Conservation (phyloP, 2,888 invertebrate species). For the Leptogaster cylindrica region DNA sequence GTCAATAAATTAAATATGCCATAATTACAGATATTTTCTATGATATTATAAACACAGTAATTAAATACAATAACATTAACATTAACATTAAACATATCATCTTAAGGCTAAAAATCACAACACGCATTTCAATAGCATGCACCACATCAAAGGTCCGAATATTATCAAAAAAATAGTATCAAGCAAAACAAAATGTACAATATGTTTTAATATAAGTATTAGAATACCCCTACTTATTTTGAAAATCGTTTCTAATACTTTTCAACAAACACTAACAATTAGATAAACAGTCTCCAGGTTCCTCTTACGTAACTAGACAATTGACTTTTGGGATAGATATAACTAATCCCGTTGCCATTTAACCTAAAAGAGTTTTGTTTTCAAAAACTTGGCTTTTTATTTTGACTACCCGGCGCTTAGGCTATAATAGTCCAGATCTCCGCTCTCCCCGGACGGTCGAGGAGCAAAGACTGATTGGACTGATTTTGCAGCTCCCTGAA, state of each 20-base stretch:
- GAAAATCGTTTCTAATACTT: no score
- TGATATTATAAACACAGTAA: conserved; percentile 18
- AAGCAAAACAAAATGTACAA: neutral
- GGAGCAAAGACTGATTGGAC: conserved; percentile 71
- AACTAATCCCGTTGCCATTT: conserved; percentile 33
- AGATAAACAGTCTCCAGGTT: conserved; percentile 47
- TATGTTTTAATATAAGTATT: no score
- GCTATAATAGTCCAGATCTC: conserved; percentile 39
- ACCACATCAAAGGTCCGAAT: conserved; percentile 6
- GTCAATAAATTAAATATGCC: conserved; percentile 19
- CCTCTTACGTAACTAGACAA: conserved; percentile 36
- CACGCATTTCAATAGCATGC: conserved; percentile 16
- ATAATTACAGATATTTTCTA: conserved; percentile 7
- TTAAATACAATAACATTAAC: conserved; percentile 11
- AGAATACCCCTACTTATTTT: no score
- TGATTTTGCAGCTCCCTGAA: conserved; percentile 76
- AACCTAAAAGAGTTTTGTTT: conserved; percentile 1
- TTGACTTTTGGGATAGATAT: conserved; percentile 11
- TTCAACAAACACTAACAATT: conserved; percentile 35
- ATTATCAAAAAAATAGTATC: neutral
- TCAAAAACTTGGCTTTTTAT: neutral
- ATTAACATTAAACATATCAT: neutral
- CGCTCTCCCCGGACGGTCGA: conserved; percentile 53
- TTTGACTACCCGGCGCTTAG: conserved; percentile 41
- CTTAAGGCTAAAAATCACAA: conserved; percentile 31